These are phyloP conservation scores for Sebastolobus alascanus DNA, from an alignment of 2,797 vertebrate species.

Conservation along the genomic window DNA sequence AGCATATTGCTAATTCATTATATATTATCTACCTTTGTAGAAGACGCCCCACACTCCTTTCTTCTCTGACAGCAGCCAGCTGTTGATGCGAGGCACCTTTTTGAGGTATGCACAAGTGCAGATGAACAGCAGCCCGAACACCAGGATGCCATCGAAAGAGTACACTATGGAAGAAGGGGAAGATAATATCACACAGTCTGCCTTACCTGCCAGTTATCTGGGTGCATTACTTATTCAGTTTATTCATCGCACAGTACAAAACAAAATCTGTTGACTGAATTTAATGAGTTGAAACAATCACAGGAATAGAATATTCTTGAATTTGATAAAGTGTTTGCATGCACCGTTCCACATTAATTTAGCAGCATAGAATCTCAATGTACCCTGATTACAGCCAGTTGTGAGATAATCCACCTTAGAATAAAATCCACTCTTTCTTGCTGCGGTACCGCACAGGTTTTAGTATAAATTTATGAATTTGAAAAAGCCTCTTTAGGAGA, in stretches of 20 bases:
- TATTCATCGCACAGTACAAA: not conserved
- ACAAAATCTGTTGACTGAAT: not conserved
- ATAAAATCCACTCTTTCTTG: not conserved
- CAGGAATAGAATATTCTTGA: not conserved
- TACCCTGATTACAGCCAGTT: not conserved
- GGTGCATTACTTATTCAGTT: not conserved
- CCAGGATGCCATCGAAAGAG: conserved; percentile 94
- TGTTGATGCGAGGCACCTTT: conserved; percentile 94
- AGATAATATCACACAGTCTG: not conserved
- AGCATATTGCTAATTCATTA: not conserved
- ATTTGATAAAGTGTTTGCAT: not conserved
- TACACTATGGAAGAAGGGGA: conserved; percentile 84
- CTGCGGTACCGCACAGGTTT: not conserved
- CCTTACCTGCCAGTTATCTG: not conserved
- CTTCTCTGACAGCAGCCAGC: conserved; percentile 94
- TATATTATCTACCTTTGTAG: conserved; percentile 88
- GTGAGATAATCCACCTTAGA: not conserved
- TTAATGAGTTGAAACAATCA: not conserved
- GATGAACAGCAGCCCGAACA: conserved; percentile 94
- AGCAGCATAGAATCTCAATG: not conserved
- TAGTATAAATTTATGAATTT: not conserved
- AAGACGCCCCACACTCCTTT: conserved; percentile 93
- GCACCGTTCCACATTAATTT: not conserved
- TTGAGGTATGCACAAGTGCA: conserved; percentile 97
- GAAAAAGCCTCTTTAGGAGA: not conserved